Base-by-base conservation (phyloP, 1,140 invertebrate species). In the Nasonia vitripennis region DNA sequence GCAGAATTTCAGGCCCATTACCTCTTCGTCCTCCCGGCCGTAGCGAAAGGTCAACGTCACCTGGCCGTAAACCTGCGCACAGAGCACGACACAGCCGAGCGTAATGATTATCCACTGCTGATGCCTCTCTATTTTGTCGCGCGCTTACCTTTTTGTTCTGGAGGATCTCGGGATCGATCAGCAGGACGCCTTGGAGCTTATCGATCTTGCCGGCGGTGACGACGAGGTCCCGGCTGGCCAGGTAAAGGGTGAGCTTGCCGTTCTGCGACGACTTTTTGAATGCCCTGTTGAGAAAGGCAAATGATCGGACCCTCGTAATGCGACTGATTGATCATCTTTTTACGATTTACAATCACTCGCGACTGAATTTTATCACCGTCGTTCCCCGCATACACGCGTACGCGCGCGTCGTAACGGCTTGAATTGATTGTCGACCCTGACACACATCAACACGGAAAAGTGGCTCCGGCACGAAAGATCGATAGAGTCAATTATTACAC, bases 1-100 rank as follows among this genome's bases (percentile, higher is more conserved):
- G 93, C 97, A 98, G 93, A 98, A 98, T 90, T 97, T 97, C 84
- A 98, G 93, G 0, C 97, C 98, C 97, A 98, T 98, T 17, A 98
- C 97, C 92, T 98, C 97, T 90, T 98, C 97, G 90, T 98, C 97
- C 93, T 98, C 97, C 62, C 97, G 94, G 0, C 98, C 97, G 89
- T 98, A 98, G 81, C 97, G 96, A 91, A 98, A 98, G 41, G 97
- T 98, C 81, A 98, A 91, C 0, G 97, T 97, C 55, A 98, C 95
- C 93, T 98, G 97, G 71, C 96, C 97, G 90, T 95, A 98, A 34
- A 98, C 95, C 94, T 95, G 88, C 27, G 86, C 31, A n/a, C 3
- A 79, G 34, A 88, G 84, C 31, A 85, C 17, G 37, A 27, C 27
- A 27, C 27, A 27, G 27, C 27, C 27, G 27, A 27, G 27, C 27